A percentile compares a stretch with the other conserved stretches of the same genome.
These are phyloP conservation scores for Kryptopterus vitreolus DNA, from an alignment of 2,797 vertebrate species.

Conservation along the genomic window DNA sequence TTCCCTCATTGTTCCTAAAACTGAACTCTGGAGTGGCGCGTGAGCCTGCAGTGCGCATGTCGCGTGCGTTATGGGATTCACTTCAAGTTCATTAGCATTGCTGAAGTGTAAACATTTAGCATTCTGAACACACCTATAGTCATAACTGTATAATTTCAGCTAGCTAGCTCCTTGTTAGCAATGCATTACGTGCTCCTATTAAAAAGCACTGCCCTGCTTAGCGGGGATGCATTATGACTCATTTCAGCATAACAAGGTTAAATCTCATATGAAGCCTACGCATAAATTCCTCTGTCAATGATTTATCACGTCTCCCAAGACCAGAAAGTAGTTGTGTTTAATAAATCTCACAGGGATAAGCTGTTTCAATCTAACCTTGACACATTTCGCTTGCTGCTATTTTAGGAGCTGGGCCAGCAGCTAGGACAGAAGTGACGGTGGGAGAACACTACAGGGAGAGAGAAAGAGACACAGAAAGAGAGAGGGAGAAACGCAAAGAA, in stretches of 20 bases:
- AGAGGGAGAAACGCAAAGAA: constrained; percentile 26
- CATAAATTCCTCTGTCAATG: constrained; percentile 51
- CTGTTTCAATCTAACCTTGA: constrained; percentile 62
- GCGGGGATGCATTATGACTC: constrained; percentile 53
- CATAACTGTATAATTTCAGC: constrained; percentile 11
- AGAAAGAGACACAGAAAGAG: constrained; percentile 18
- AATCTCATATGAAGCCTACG: constrained; percentile 55
- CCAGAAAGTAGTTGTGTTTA: constrained; percentile 54
- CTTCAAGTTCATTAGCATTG: constrained; percentile 17
- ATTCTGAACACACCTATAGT: constrained; percentile 11
- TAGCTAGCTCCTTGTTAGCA: constrained; percentile 28
- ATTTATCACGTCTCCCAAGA: constrained; percentile 56
- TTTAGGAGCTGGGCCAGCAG: constrained; percentile 51
- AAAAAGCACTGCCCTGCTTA: constrained; percentile 22
- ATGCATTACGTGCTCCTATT: constrained; percentile 11
- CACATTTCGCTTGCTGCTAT: constrained; percentile 59
- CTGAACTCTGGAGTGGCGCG: neutral
- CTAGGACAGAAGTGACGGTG: constrained; percentile 51
- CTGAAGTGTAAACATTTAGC: neutral
- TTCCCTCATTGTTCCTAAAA: neutral
- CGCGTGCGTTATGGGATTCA: neutral
- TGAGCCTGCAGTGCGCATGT: neutral
- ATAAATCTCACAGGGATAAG: constrained; percentile 52
- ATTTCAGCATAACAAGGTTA: constrained; percentile 50
- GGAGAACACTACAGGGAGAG: constrained; percentile 45